Conservation (phyloP, 2,797 vertebrate species). For the Crocodylus rhombifer region DNA sequence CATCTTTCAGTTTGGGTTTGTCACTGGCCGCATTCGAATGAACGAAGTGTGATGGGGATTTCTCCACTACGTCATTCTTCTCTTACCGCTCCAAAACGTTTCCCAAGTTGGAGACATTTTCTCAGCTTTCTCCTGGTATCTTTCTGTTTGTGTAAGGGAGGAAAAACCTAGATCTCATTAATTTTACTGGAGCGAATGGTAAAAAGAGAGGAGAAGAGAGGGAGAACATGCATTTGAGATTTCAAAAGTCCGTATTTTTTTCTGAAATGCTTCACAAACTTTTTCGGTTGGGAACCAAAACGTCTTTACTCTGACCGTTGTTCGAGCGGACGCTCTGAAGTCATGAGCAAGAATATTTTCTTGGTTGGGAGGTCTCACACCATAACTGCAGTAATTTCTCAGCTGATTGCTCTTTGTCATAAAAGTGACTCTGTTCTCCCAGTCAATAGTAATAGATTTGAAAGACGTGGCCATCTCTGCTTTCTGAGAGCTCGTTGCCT, state of each 20-base stretch:
- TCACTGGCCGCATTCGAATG: neutral
- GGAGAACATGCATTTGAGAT: too few relatives aligned
- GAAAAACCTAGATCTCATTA: neutral
- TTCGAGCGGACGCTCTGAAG: neutral
- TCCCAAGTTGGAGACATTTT: neutral
- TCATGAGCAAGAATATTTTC: neutral
- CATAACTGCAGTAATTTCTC: accelerated
- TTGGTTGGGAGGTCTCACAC: neutral
- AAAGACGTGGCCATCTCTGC: accelerated
- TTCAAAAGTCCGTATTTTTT: neutral
- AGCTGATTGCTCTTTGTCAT: too few relatives aligned
- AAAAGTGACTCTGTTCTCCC: too few relatives aligned
- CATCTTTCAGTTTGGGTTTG: neutral
- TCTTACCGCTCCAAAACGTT: neutral
- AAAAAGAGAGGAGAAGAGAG: neutral
- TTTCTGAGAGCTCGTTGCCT: too few relatives aligned
- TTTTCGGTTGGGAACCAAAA: too few relatives aligned
- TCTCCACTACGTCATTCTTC: neutral
- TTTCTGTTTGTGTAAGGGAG: too few relatives aligned
- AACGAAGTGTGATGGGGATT: neutral
- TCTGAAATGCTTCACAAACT: neutral
- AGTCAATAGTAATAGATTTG: too few relatives aligned
- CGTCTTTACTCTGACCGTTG: too few relatives aligned
- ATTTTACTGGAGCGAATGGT: neutral
- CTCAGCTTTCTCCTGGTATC: too few relatives aligned